phyloP scores from a whole-genome alignment of 2,888 invertebrate species.

The Linyphia triangularis region DNA sequence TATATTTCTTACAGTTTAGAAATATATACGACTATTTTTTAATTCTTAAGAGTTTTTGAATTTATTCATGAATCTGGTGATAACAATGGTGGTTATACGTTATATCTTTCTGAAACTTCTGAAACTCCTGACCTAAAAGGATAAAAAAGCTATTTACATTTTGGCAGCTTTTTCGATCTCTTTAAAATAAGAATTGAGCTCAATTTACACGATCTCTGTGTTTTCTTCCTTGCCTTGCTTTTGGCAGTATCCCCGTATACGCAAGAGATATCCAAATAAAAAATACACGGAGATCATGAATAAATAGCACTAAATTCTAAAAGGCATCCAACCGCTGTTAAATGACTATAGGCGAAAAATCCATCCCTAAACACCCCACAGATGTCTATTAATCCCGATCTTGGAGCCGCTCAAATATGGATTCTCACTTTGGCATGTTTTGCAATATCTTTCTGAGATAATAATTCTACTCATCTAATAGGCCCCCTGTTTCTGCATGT shows the following conservation, averaged over 20 bases:
- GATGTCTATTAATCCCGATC: neutral
- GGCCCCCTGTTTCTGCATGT: too few relatives aligned
- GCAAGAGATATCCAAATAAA: neutral
- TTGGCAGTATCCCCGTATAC: neutral
- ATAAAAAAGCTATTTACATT: neutral
- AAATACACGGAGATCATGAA: neutral
- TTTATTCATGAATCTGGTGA: too few relatives aligned
- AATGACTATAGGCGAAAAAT: neutral
- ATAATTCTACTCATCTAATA: neutral
- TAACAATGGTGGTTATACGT: too few relatives aligned
- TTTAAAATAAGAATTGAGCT: neutral
- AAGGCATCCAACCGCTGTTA: neutral
- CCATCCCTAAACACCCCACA: neutral
- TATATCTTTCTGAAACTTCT: neutral
- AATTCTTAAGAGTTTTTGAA: too few relatives aligned
- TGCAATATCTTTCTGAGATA: neutral
- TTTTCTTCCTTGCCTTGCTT: neutral
- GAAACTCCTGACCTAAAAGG: neutral
- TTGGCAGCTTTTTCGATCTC: neutral
- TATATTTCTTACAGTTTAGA: too few relatives aligned
- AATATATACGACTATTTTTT: too few relatives aligned
- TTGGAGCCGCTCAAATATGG: neutral
- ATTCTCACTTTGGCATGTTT: neutral
- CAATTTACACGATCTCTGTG: neutral
- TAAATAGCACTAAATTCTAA: neutral